Conservation (phyloP, 2,113 vertebrate species). For the Hemiscyllium ocellatum region DNA sequence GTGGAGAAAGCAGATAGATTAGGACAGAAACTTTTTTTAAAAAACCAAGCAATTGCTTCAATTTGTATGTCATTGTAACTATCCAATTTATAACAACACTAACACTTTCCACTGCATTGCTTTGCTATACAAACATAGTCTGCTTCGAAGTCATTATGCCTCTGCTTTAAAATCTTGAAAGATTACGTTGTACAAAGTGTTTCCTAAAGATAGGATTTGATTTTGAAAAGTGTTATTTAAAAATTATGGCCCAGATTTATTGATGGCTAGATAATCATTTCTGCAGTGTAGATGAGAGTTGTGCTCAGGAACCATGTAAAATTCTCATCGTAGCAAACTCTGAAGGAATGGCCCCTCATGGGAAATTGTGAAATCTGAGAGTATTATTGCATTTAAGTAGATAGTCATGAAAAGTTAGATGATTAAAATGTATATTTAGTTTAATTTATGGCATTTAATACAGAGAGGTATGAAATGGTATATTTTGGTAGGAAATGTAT, state of each 20-base stretch:
- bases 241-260: not conserved
- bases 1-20: not conserved
- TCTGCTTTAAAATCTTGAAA: not conserved
- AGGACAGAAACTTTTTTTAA: not conserved
- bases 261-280: too few relatives aligned
- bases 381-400: too few relatives aligned
- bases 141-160: not conserved
- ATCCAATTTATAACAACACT: not conserved
- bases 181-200: not conserved
- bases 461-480: too few relatives aligned
- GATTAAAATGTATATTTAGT: too few relatives aligned
- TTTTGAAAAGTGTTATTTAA: not conserved
- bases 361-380: too few relatives aligned
- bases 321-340: too few relatives aligned
- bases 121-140: not conserved
- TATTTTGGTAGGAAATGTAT: too few relatives aligned
- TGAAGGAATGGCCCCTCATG: too few relatives aligned
- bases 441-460: too few relatives aligned
- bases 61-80: not conserved
- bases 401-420: too few relatives aligned
- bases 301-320: too few relatives aligned
- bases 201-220: not conserved
- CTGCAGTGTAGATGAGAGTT: too few relatives aligned
- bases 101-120: not conserved
- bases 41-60: not conserved